Conservation (phyloP, 2,888 invertebrate genomes). For the Drosophila pseudotalamancana region DNA sequence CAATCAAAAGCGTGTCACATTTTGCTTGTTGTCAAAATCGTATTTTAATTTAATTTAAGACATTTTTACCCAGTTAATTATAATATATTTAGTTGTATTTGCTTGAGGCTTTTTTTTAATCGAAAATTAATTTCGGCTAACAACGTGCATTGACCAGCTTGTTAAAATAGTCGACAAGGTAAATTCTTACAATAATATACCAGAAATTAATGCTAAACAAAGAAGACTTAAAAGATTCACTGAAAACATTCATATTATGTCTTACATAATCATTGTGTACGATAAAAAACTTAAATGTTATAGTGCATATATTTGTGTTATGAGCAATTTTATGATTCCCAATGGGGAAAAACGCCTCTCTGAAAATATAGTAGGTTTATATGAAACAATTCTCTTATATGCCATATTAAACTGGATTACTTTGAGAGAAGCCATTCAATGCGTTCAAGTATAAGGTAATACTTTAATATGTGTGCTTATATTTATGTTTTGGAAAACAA, state of each 20-base stretch:
- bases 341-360: not conserved
- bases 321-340: conserved; percentile 16
- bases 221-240: conserved; percentile 32
- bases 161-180: conserved; percentile 35
- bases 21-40: conserved; percentile 3
- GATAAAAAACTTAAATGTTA: conserved; percentile 54
- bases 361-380: not conserved
- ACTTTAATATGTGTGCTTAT: conserved; percentile 48
- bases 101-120: conserved; percentile 4
- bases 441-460: conserved; percentile 63
- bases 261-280: conserved; percentile 27
- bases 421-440: conserved; percentile 12
- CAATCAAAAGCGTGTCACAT: not conserved
- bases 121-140: conserved; percentile 28
- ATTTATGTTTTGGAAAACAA: conserved; percentile 37
- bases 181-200: conserved; percentile 45
- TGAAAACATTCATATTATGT: conserved; percentile 31
- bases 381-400: not conserved
- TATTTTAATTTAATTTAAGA: conserved; percentile 10
- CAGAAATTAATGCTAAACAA: conserved; percentile 50
- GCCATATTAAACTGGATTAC: conserved; percentile 1
- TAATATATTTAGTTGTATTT: conserved; percentile 29
- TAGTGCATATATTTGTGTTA: conserved; percentile 17
- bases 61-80: conserved; percentile 21
- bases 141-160: conserved; percentile 31